A percentile compares a stretch with the other conserved stretches of the same genome.
phyloP scores from a whole-genome alignment of 2,113 vertebrate genomes.

The Saguinus imperator region DNA sequence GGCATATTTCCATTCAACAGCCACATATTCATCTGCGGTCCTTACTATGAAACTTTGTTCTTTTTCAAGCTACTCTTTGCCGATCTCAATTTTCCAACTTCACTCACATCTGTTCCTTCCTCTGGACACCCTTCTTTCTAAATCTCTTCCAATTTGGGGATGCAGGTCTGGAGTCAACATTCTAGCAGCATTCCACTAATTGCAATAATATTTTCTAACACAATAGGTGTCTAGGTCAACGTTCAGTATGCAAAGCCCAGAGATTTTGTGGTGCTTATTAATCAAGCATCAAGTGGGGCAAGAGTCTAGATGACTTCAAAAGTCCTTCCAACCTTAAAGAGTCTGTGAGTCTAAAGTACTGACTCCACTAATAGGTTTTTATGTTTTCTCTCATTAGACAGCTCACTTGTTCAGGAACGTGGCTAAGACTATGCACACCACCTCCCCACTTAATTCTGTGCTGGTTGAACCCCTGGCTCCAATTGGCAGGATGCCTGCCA shows the following conservation, averaged over 20 bases:
- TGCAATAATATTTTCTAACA: background rate
- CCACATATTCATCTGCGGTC: background rate
- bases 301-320: background rate
- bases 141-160: background rate
- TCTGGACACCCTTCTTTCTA: background rate
- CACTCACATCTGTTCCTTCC: background rate
- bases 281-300: background rate
- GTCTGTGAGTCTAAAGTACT: background rate
- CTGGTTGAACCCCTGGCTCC: background rate
- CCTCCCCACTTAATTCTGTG: background rate
- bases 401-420: background rate
- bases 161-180: background rate
- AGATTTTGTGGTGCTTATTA: background rate
- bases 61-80: background rate
- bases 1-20: background rate
- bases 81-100: background rate
- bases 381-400: background rate
- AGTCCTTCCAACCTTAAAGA: background rate
- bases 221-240: background rate
- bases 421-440: background rate
- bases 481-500: background rate
- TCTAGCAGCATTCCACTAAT: constrained; percentile 18
- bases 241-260: background rate
- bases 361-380: background rate
- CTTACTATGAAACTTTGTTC: background rate